Percentiles rank a stretch among this genome's conserved stretches.
Evolutionary conservation across 2,888 invertebrate species (phyloP).

Genomic region (Scaeva pyrastri): DNA sequence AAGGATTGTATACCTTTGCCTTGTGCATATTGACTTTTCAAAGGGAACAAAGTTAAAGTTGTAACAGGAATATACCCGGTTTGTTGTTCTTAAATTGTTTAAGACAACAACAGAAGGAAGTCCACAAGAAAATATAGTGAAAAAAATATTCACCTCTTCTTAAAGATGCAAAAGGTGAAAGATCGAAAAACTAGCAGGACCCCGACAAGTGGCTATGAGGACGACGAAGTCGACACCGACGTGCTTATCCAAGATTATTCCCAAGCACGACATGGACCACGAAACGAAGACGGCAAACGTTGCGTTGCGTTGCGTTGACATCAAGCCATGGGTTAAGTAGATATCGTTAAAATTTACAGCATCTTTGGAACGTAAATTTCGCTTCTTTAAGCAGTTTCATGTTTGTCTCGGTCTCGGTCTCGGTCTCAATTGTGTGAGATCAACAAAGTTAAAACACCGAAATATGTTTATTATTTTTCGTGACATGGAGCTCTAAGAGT

Average conservation of each 20-base stretch:
- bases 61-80: neutral
- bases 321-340: neutral
- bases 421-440: neutral
- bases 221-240: neutral
- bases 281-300: too few species aligned
- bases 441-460: neutral
- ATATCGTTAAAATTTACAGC: constrained; percentile 9
- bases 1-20: too few species aligned
- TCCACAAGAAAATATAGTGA: neutral
- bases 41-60: neutral
- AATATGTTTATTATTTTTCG: constrained; percentile 12
- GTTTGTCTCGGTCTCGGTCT: neutral
- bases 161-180: neutral
- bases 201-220: neutral
- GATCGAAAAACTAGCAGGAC: neutral
- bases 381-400: constrained; percentile 1
- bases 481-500: neutral
- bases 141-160: neutral
- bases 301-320: too few species aligned
- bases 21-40: neutral
- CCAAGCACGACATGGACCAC: neutral
- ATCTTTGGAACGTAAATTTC: neutral
- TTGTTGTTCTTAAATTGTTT: neutral
- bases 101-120: neutral
- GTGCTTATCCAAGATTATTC: neutral